Conservation (phyloP, 2,797 vertebrate species). For the Myotis myotis region DNA sequence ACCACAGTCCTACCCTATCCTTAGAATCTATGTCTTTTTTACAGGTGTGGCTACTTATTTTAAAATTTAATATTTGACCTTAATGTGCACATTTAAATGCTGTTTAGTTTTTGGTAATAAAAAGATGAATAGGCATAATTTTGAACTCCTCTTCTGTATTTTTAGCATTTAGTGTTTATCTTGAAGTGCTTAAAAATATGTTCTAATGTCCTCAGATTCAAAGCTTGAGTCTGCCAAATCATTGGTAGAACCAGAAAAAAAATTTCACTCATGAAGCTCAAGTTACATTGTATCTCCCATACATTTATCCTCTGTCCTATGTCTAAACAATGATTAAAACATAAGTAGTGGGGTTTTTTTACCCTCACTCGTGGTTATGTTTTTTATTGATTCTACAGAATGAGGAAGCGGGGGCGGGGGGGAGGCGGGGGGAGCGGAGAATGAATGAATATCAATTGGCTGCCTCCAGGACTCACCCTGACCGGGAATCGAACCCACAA, state of each 20-base stretch:
- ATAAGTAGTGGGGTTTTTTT: neutral
- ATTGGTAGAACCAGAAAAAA: neutral
- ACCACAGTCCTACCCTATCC: neutral
- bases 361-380: neutral
- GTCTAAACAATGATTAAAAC: neutral
- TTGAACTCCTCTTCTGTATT: neutral
- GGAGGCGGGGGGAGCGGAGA: too few relatives aligned
- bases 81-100: conserved; percentile 7
- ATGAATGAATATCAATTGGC: neutral
- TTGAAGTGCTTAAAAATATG: conserved; percentile 27
- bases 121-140: neutral
- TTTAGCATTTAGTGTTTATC: neutral
- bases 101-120: neutral
- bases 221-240: conserved; percentile 1
- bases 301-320: neutral
- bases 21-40: neutral
- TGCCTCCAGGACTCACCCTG: neutral
- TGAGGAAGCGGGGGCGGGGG: too few relatives aligned
- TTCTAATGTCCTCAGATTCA: neutral
- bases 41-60: neutral
- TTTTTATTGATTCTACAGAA: neutral
- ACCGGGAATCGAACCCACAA: neutral
- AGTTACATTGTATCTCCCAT: neutral
- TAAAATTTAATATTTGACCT: conserved; percentile 38
- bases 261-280: neutral